A percentile compares a stretch with the other conserved stretches of the same genome.
These are phyloP conservation scores for Rotaria socialis DNA, from an alignment of 2,888 invertebrate genomes.

Conservation along the genomic window DNA sequence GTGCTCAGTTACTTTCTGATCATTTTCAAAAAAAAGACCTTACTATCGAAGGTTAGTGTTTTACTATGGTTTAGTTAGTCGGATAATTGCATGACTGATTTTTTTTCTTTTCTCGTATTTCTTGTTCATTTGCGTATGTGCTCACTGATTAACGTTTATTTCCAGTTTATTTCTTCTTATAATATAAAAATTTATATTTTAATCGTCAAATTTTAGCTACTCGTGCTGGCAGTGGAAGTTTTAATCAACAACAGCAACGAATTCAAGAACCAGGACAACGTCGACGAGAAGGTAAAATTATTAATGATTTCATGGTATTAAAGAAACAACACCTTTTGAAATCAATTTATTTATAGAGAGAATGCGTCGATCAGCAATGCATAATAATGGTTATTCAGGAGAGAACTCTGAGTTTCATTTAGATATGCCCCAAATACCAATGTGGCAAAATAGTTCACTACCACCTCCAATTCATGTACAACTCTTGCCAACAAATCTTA, in stretches of 20 bases:
- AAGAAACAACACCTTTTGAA: not conserved
- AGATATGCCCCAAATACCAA: not conserved
- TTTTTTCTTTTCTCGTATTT: not conserved
- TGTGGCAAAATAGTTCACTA: not conserved
- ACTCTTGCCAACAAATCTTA: not conserved
- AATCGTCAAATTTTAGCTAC: not conserved
- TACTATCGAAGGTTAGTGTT: not conserved
- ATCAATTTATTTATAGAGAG: not conserved
- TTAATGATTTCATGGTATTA: not conserved
- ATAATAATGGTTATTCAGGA: not conserved
- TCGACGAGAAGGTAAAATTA: slow-evolving; percentile 14
- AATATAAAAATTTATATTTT: not conserved
- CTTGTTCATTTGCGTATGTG: not conserved
- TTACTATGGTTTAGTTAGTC: not conserved
- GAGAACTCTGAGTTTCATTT: not conserved
- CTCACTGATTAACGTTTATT: not conserved
- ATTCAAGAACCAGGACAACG: slow-evolving; percentile 1
- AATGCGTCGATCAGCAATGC: not conserved
- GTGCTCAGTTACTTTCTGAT: not conserved
- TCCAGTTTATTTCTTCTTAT: not conserved
- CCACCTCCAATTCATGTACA: not conserved
- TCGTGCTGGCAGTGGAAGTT: not conserved
- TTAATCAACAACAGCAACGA: slow-evolving; percentile 9
- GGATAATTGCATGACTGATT: not conserved
- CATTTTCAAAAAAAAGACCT: not conserved